Base-by-base conservation (phyloP, 2,888 invertebrate species). In the Terebella lapidaria region DNA sequence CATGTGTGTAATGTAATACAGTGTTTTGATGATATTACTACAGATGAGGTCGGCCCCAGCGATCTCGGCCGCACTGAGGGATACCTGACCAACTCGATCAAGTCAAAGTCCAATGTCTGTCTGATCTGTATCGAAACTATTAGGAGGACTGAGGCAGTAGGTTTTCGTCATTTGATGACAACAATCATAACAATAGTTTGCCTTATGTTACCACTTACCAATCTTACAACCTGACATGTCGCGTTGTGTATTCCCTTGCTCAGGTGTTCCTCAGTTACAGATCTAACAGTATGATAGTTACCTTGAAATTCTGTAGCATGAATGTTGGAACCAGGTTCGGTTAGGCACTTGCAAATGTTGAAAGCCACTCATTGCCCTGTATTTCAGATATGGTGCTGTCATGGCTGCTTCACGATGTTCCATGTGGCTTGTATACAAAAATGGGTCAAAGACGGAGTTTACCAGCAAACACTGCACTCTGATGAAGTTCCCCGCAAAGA, bases 111-210 rank as follows among this genome's bases (percentile, higher is more conserved):
- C 5, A 87, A 89, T 1, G 89, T 90, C 15, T 95, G 95, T 75
- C 85, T 94, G 1, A 90, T 95, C 73, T 94, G 94, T 73, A 93
- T 94, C 74, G 91, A 89, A 2, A 88, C 89, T 46, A 87, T 94
- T 18, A 91, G 89, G 78, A 85, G 90, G 69, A 84, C 84, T 57
- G 89, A 94, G 74, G 81, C 89, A 49, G 88, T 78, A 66, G 56
- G 59, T 42, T 15, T 35, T 10, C 35, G 10, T 35, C n/a, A n/a
- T n/a, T n/a, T n/a, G n/a, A n/a, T n/a, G n/a, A n/a, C n/a, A n/a
- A n/a, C n/a, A n/a, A n/a, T n/a, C n/a, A n/a, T n/a, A n/a, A n/a
- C n/a, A n/a, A n/a, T n/a, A n/a, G n/a, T n/a, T n/a, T n/a, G n/a
- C n/a, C n/a, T n/a, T n/a, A n/a, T n/a, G n/a, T n/a, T n/a, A n/a